phyloP scores from a whole-genome alignment of 2,888 invertebrate genomes.

The Perizoma flavofasciatum region DNA sequence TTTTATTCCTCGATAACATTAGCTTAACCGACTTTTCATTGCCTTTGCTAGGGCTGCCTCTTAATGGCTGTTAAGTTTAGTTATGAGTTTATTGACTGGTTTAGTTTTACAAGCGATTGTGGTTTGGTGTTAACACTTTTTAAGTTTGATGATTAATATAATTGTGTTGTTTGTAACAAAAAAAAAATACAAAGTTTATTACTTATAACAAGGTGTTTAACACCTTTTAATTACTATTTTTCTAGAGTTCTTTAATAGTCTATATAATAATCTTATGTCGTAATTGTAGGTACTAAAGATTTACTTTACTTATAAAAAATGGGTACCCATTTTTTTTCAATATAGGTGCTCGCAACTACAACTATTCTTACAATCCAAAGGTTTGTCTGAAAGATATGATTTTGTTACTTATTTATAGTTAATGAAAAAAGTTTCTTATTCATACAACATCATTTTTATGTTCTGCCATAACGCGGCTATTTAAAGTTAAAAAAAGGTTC shows the following conservation, averaged over 20 bases:
- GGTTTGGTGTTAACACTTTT: slow-evolving; percentile 30
- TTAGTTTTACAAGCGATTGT: slow-evolving; percentile 42
- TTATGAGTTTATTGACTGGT: slow-evolving; percentile 49
- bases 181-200: slow-evolving; percentile 2
- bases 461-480: too few relatives aligned
- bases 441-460: too few relatives aligned
- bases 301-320: too few relatives aligned
- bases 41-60: slow-evolving; percentile 77
- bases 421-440: too few relatives aligned
- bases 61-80: slow-evolving; percentile 44
- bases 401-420: too few relatives aligned
- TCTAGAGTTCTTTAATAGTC: too few relatives aligned
- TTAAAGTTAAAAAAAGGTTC: too few relatives aligned
- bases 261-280: too few relatives aligned
- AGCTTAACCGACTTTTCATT: slow-evolving; percentile 84
- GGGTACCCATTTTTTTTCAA: background rate
- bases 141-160: slow-evolving; percentile 21
- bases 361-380: too few relatives aligned
- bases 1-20: slow-evolving; percentile 84
- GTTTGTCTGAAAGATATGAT: too few relatives aligned
- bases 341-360: too few relatives aligned
- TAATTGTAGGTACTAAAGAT: too few relatives aligned
- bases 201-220: slow-evolving; percentile 8
- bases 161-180: slow-evolving; percentile 10
- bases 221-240: slow-evolving; percentile 9